Evolutionary conservation across 2,888 invertebrate species (phyloP).

Genomic region (Phrixothrix hirtus): DNA sequence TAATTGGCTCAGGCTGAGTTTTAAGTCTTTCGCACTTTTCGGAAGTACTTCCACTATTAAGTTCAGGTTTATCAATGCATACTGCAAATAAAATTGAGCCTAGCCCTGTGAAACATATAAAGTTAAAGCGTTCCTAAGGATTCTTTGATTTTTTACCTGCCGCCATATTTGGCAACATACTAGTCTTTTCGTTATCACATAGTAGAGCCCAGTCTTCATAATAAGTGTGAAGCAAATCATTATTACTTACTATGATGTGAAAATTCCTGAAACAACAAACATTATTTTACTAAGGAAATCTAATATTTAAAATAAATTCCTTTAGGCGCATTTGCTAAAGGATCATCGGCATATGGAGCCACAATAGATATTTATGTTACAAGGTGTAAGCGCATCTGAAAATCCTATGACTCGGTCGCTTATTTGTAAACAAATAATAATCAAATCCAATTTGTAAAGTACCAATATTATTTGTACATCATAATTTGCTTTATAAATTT

Average conservation of each 20-base stretch:
- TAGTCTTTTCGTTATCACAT: conserved; percentile 76
- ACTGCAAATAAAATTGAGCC: conserved; percentile 91
- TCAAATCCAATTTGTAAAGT: too few species aligned
- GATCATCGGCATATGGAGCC: too few species aligned
- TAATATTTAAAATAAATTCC: conserved; percentile 21
- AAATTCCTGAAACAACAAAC: conserved; percentile 67
- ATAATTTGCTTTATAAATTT: too few species aligned
- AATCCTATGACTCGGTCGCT: too few species aligned
- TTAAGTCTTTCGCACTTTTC: conserved; percentile 56
- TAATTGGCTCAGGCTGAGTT: conserved; percentile 66
- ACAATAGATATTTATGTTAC: not conserved
- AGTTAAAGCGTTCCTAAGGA: not conserved
- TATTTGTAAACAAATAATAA: too few species aligned
- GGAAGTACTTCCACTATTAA: conserved; percentile 64
- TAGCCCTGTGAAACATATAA: conserved; percentile 74
- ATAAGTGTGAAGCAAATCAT: conserved; percentile 64
- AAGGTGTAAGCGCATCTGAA: not conserved
- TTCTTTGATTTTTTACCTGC: conserved; percentile 64
- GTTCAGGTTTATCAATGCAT: conserved; percentile 83
- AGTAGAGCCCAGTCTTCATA: conserved; percentile 89
- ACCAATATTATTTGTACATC: too few species aligned
- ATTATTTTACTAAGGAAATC: too few species aligned
- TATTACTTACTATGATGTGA: conserved; percentile 73
- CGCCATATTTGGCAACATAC: conserved; percentile 81
- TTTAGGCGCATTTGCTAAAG: too few species aligned